Evolutionary conservation across 2,797 vertebrate genomes (phyloP).

Genomic region (Florisuga fusca): DNA sequence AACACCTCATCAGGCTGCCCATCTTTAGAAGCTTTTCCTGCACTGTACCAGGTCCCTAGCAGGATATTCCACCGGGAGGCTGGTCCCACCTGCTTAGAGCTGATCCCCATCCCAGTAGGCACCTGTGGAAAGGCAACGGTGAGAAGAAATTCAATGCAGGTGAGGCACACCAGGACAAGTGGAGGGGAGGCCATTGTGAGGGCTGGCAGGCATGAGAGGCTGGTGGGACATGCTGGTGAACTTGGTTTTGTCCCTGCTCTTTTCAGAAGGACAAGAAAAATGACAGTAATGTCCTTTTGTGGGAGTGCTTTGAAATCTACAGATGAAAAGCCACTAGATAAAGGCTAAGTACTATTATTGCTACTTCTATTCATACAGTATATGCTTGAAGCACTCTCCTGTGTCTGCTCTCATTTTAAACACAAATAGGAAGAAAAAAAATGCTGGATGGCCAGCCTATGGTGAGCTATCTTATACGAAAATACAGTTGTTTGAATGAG

Average conservation of each 20-base stretch:
- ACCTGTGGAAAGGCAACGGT: neutral
- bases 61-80: neutral
- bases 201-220: neutral
- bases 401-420: constrained; percentile 8
- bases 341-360: neutral
- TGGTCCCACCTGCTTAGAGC: accelerated
- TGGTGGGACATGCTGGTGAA: neutral
- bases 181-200: neutral
- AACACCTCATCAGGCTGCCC: neutral
- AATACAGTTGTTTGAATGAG: neutral
- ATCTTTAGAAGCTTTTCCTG: neutral
- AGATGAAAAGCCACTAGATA: neutral
- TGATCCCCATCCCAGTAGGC: accelerated
- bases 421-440: neutral
- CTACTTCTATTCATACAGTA: neutral
- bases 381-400: neutral
- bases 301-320: neutral
- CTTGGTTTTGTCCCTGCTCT: neutral
- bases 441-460: neutral
- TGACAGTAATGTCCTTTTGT: neutral
- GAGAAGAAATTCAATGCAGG: neutral
- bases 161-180: neutral
- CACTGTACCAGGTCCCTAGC: accelerated
- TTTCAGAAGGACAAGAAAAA: neutral
- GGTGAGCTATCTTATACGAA: neutral